Evolutionary conservation across 2,797 vertebrate genomes (phyloP).

Genomic region (Crypturellus tataupa): DNA sequence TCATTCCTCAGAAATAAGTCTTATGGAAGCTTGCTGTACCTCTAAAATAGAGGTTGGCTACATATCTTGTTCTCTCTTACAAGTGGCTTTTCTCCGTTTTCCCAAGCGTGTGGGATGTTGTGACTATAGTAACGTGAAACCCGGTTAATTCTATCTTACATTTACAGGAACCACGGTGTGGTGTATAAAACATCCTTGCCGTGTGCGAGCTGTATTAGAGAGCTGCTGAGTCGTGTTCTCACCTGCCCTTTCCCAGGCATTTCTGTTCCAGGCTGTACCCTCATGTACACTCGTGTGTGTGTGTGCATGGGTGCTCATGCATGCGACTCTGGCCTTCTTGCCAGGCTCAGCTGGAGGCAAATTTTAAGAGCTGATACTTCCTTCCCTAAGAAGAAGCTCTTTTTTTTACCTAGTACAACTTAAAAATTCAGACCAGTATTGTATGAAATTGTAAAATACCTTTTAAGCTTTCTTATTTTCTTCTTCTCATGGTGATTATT

Average conservation of each 20-base stretch:
- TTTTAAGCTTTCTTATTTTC: not conserved
- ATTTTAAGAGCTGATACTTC: not conserved
- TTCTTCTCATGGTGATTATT: not conserved
- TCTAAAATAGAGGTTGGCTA: not conserved
- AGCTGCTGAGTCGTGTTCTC: not conserved
- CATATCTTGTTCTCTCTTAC: not conserved
- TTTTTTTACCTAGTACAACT: not conserved
- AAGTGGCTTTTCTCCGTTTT: not conserved
- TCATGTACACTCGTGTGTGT: no score
- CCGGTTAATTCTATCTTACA: not conserved
- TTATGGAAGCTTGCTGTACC: not conserved
- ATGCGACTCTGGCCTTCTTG: not conserved
- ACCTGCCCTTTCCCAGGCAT: not conserved
- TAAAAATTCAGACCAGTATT: not conserved
- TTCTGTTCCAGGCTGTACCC: not conserved
- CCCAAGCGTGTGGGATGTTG: not conserved
- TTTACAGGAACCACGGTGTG: not conserved
- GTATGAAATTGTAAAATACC: not conserved
- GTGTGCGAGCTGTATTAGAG: not conserved
- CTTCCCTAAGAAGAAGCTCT: not conserved
- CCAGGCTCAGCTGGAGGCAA: not conserved
- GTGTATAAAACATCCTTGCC: not conserved
- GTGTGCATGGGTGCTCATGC: not conserved
- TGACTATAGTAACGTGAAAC: not conserved
- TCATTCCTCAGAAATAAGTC: not conserved